These are phyloP conservation scores for Euleptes europaea DNA, from an alignment of 2,113 vertebrate species.

Conservation along the genomic window DNA sequence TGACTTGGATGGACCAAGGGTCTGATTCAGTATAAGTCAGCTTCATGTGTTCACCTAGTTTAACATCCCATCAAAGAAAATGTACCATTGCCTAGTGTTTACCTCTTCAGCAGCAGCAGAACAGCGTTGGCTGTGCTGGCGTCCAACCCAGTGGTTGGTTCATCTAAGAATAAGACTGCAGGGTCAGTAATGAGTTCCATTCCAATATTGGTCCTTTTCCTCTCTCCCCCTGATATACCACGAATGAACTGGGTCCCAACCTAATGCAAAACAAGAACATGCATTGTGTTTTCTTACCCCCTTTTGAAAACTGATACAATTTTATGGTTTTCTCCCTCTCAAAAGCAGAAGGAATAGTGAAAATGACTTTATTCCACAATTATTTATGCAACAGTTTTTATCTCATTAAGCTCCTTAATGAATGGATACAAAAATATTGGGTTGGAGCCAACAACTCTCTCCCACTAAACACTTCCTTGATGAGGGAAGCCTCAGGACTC, in stretches of 20 bases:
- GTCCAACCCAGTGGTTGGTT: constrained; percentile 94
- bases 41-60: too few relatives aligned
- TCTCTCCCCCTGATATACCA: constrained; percentile 92
- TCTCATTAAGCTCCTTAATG: too few relatives aligned
- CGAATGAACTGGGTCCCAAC: constrained; percentile 89
- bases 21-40: too few relatives aligned
- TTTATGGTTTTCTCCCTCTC: not conserved
- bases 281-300: accelerated
- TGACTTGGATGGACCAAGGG: too few relatives aligned
- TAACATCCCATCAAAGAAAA: not conserved
- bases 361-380: not conserved
- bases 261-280: constrained; percentile 65
- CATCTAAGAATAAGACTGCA: constrained; percentile 90
- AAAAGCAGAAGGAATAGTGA: not conserved
- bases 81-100: not conserved
- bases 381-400: too few relatives aligned
- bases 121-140: constrained; percentile 93
- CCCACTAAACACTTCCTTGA: too few relatives aligned
- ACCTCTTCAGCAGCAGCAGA: constrained; percentile 89
- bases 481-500: too few relatives aligned
- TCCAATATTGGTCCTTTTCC: constrained; percentile 93
- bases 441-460: too few relatives aligned
- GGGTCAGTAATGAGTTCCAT: constrained; percentile 96
- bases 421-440: too few relatives aligned
- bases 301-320: not conserved